Evolutionary conservation across 2,113 vertebrate genomes (phyloP), one percentile per base, ranked within the genome.

Genomic region (Platichthys flesus): DNA sequence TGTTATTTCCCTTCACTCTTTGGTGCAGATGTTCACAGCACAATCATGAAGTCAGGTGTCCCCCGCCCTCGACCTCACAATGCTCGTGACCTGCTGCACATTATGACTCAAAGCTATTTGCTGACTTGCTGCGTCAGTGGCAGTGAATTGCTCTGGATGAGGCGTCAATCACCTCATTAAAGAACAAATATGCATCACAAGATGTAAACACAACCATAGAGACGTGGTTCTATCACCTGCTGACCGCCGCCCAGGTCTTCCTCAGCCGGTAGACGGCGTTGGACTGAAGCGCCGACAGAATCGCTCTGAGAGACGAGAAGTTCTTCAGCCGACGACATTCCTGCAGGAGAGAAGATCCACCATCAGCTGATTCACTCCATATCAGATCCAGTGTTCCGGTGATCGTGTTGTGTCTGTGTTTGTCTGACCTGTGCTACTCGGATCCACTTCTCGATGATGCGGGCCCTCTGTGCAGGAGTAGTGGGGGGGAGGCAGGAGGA

Each of bases 391-490:
- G 49, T 2, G 26, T 18, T 18, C 45, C 15, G 5, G 51, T 1
- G 7, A n/a, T n/a, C 18, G 0, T 10, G 7, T 54, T 21, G 51
- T 54, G 2, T 54, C 51, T 9, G 14, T 5, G 45, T 40, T 14
- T 5, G 7, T 51, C 76, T 20, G 31, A 97, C 96, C 94, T 96
- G 95, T 1, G 96, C 96, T 2, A 97, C 94, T 55, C 77, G 65
- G 81, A 97, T 96, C 97, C 97, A 97, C 79, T 94, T 97, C 85
- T 97, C 96, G 3, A 97, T 93, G 84, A 96, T 76, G 67, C 89
- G 91, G 1, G 96, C 95, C 72, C 97, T 91, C 74, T 94, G 95
- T 1, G 62, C 61, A 0, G 89, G 88, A 28, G 12, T 87, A 16
- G 82, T 89, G 75, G 78, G 82, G 10, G 87, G 10, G 83, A 69